phyloP scores from a whole-genome alignment of 2,888 invertebrate species.

The Bellardia bayeri region DNA sequence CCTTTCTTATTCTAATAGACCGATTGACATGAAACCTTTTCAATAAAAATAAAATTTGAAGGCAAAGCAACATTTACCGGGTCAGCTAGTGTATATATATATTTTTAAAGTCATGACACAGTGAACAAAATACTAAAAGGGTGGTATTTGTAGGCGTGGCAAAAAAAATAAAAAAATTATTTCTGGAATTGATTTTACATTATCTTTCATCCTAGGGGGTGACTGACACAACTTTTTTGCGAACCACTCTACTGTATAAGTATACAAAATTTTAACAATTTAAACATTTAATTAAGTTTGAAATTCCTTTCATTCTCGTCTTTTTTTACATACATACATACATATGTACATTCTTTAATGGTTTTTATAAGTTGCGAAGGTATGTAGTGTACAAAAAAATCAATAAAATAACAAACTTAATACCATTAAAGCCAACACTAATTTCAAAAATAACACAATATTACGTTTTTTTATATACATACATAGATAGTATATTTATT shows the following conservation, averaged over 20 bases:
- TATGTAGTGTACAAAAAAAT: conserved; percentile 15
- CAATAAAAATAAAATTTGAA: no score
- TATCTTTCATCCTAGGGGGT: no score
- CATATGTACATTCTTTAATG: neutral
- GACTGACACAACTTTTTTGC: no score
- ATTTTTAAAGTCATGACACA: no score
- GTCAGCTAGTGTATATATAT: no score
- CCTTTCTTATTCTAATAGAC: no score
- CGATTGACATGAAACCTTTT: no score
- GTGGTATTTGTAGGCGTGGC: no score
- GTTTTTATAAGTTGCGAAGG: neutral
- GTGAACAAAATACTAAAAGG: no score
- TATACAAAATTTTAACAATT: neutral
- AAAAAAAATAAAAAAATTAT: no score
- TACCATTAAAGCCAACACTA: conserved; percentile 3
- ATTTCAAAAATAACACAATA: conserved; percentile 5
- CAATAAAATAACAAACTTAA: conserved; percentile 35
- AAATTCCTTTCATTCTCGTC: neutral
- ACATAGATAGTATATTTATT: neutral
- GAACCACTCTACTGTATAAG: neutral
- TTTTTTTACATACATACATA: neutral
- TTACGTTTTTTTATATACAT: neutral
- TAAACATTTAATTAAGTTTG: neutral
- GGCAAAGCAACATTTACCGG: no score
- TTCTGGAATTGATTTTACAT: no score